Percentiles rank a stretch among this genome's conserved stretches.
Conservation (phyloP, 2,113 vertebrate genomes). For the Gymnobelideus leadbeateri region DNA sequence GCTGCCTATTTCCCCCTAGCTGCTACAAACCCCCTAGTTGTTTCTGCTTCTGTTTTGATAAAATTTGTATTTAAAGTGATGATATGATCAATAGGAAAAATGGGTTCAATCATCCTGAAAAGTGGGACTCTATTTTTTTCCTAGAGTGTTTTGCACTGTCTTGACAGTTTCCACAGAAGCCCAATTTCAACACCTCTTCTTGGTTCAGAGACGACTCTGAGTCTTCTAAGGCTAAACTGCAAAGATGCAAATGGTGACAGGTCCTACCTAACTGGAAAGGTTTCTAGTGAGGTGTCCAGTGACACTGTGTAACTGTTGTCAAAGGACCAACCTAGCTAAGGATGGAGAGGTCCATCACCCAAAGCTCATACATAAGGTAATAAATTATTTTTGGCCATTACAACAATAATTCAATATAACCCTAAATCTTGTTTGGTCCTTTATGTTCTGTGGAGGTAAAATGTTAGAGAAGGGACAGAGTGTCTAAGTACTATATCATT, state of each 20-base stretch:
- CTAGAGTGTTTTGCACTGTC: background rate
- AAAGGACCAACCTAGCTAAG: background rate
- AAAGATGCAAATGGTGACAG: background rate
- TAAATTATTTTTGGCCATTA: background rate
- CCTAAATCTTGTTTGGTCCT: background rate
- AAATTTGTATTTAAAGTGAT: background rate
- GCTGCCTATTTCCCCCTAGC: background rate
- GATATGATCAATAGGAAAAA: conserved; percentile 1
- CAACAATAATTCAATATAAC: background rate
- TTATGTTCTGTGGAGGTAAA: background rate
- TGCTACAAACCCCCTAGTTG: background rate
- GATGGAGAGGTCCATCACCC: background rate
- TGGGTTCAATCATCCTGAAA: conserved; percentile 9
- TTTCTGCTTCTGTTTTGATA: background rate
- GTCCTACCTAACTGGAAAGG: background rate
- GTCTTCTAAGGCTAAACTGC: background rate
- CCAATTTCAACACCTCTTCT: background rate
- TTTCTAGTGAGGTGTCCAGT: background rate
- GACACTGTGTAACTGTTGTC: background rate
- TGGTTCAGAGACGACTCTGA: background rate
- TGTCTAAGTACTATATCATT: background rate
- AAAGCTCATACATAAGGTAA: background rate
- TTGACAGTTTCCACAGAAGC: background rate
- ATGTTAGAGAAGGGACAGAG: background rate
- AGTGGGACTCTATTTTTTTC: conserved; percentile 8